Conservation (phyloP, 53 echinoderm and acorn worm genomes). For the Actinopyga echinites region DNA sequence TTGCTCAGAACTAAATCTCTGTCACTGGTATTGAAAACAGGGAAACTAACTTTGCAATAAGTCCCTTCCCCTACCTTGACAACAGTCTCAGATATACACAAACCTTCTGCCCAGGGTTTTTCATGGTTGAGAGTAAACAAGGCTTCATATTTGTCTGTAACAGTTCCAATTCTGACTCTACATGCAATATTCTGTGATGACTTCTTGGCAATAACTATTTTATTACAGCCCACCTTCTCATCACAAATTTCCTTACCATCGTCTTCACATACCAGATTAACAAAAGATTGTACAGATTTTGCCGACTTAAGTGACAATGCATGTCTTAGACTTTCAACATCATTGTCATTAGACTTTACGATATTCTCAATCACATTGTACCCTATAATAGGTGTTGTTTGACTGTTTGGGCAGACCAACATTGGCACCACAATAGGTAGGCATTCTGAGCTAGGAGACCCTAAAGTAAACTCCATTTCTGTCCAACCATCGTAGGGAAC, state of each 20-base stretch:
- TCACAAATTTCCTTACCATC: not conserved
- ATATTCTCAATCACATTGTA: constrained; percentile 29
- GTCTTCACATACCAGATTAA: not conserved
- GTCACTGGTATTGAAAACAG: not conserved
- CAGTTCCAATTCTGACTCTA: not conserved
- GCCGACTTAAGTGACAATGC: not conserved
- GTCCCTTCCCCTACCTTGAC: not conserved
- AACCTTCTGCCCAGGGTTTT: not conserved
- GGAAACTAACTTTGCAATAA: not conserved
- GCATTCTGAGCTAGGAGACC: not conserved
- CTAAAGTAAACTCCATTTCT: not conserved
- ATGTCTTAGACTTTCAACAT: not conserved
- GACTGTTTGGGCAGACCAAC: not conserved
- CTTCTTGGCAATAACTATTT: not conserved
- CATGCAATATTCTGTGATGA: not conserved
- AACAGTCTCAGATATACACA: not conserved
- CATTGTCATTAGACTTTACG: not conserved
- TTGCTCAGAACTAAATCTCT: not conserved
- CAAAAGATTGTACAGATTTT: not conserved
- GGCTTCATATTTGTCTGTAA: not conserved
- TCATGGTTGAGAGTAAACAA: not conserved
- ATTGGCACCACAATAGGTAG: not conserved
- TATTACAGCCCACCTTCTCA: not conserved
- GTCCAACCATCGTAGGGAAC: constrained; percentile 23
- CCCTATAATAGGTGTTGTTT: not conserved